Percentiles rank a stretch among this genome's conserved stretches.
phyloP scores from a whole-genome alignment of 1,140 invertebrate species.

The Chlorops oryzae region DNA sequence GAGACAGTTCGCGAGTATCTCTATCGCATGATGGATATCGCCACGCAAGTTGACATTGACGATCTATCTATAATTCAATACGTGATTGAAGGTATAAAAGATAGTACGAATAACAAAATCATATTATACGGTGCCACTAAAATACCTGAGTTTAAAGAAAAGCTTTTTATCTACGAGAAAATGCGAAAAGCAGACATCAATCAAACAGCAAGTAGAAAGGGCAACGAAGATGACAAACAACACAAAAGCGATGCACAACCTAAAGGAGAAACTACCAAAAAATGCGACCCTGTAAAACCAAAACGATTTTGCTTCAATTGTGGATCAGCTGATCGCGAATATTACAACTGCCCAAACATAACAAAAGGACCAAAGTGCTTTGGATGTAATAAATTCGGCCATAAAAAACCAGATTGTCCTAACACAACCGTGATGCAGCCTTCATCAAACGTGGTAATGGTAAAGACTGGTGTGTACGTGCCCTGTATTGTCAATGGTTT shows the following conservation, averaged over 20 bases:
- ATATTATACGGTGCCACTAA: slow-evolving; percentile 37
- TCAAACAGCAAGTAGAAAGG: not conserved
- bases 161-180: slow-evolving; percentile 24
- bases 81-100: slow-evolving; percentile 41
- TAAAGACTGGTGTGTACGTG: not conserved
- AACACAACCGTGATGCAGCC: not conserved
- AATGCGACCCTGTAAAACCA: not conserved
- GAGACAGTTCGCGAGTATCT: slow-evolving; percentile 22
- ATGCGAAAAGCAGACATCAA: slow-evolving; percentile 17
- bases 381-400: slow-evolving; percentile 11
- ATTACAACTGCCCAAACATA: slow-evolving; percentile 5
- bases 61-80: slow-evolving; percentile 35
- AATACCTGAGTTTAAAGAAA: slow-evolving; percentile 29
- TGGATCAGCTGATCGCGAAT: slow-evolving; percentile 15
- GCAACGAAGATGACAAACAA: not conserved
- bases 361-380: slow-evolving; percentile 4
- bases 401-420: slow-evolving; percentile 1
- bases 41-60: slow-evolving; percentile 29
- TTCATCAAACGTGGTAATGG: not conserved
- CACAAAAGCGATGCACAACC: not conserved
- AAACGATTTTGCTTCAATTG: slow-evolving; percentile 20
- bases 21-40: slow-evolving; percentile 29
- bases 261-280: not conserved
- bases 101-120: slow-evolving; percentile 31
- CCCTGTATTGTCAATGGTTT: not conserved